Evolutionary conservation across 1,140 invertebrate species (phyloP).

Genomic region (Brevipalpus yothersi): DNA sequence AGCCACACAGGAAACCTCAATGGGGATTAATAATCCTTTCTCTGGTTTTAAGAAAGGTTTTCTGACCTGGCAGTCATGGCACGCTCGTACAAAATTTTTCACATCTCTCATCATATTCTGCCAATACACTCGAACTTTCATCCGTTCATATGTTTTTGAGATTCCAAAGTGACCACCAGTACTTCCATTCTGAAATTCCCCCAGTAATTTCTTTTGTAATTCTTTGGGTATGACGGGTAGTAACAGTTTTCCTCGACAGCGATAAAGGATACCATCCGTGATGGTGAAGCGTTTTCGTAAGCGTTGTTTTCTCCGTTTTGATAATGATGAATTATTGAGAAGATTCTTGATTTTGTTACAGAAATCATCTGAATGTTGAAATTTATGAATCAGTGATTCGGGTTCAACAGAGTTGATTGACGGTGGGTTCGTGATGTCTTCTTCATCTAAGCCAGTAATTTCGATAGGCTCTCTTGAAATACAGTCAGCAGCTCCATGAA

Average conservation of each 20-base stretch:
- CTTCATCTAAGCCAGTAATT: background rate
- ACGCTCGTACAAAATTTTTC: background rate
- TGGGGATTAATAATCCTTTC: too few species aligned
- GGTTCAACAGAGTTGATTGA: too few species aligned
- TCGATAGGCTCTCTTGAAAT: background rate
- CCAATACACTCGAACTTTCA: background rate
- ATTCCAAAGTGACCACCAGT: background rate
- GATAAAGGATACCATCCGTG: background rate
- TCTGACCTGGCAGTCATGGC: background rate
- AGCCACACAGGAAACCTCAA: too few species aligned
- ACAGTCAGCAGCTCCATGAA: constrained; percentile 4
- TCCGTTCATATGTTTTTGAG: background rate
- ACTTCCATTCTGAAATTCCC: background rate
- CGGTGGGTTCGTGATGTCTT: background rate
- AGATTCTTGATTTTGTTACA: background rate
- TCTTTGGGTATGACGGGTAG: background rate
- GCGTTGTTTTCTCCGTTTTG: too few species aligned
- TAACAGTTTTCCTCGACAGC: background rate
- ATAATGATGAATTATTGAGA: background rate
- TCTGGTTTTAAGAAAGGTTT: too few species aligned
- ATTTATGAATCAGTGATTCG: too few species aligned
- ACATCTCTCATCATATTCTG: background rate
- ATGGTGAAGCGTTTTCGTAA: background rate
- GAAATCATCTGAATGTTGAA: background rate
- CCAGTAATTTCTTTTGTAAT: background rate